Percentiles rank a stretch among this genome's conserved stretches.
Evolutionary conservation across 2,797 vertebrate species (phyloP).

Genomic region (Hephaestus fuliginosus): DNA sequence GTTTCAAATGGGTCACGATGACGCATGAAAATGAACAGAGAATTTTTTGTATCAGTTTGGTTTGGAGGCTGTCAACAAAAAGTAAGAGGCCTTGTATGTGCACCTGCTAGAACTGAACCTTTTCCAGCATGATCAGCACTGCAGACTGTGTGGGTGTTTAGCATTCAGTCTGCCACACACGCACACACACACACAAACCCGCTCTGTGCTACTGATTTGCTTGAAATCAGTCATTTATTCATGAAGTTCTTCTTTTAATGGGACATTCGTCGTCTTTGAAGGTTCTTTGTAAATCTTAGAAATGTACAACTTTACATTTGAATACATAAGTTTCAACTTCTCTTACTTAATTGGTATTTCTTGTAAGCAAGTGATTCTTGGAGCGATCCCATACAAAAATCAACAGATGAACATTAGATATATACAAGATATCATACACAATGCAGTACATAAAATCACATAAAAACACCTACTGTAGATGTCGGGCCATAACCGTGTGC

Average conservation of each 20-base stretch:
- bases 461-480: slow-evolving; percentile 13
- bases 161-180: slow-evolving; percentile 71
- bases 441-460: slow-evolving; percentile 45
- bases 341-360: slow-evolving; percentile 11
- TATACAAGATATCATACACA: slow-evolving; percentile 74
- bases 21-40: slow-evolving; percentile 31
- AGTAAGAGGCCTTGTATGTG: slow-evolving; percentile 64
- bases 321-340: slow-evolving; percentile 7
- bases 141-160: slow-evolving; percentile 75
- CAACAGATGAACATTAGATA: slow-evolving; percentile 51
- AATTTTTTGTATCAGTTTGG: slow-evolving; percentile 25
- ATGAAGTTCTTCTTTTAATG: background rate
- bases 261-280: slow-evolving; percentile 6
- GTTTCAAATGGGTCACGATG: background rate
- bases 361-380: slow-evolving; percentile 16
- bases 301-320: slow-evolving; percentile 22
- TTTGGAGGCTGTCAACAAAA: slow-evolving; percentile 36
- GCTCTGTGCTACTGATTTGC: slow-evolving; percentile 49
- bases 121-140: slow-evolving; percentile 74
- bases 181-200: slow-evolving; percentile 54
- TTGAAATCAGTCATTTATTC: slow-evolving; percentile 25
- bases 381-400: slow-evolving; percentile 46
- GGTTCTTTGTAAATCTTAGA: slow-evolving; percentile 13
- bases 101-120: slow-evolving; percentile 83
- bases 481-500: slow-evolving; percentile 19